These are phyloP conservation scores for Drosophila demipolita DNA, from an alignment of 2,888 invertebrate species.

Conservation along the genomic window DNA sequence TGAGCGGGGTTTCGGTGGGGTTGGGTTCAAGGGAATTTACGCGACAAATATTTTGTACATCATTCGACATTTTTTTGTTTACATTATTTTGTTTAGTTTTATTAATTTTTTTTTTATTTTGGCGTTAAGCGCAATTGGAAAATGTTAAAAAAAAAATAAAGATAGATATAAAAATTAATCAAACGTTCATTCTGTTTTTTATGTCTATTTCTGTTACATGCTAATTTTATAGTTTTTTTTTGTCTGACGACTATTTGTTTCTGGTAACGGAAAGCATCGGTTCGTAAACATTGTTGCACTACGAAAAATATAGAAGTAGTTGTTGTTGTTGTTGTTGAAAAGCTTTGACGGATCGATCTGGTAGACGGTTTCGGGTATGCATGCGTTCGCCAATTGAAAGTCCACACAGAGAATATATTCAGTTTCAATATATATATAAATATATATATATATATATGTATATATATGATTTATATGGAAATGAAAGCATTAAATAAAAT, in stretches of 20 bases:
- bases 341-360: constrained; percentile 81
- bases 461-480: constrained; percentile 42
- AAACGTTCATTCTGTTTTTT: constrained; percentile 8
- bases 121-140: constrained; percentile 48
- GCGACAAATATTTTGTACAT: constrained; percentile 28
- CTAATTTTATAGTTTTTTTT: constrained; percentile 4
- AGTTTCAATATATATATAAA: constrained; percentile 14
- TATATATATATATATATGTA: constrained; percentile 18
- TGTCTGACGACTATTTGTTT: not conserved
- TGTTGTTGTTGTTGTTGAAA: constrained; percentile 30
- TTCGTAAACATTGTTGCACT: not conserved
- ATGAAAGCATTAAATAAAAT: constrained; percentile 63
- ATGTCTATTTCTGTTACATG: not conserved
- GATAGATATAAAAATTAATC: constrained; percentile 45
- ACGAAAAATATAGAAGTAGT: constrained; percentile 10
- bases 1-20: constrained; percentile 1
- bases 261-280: constrained; percentile 2
- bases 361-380: constrained; percentile 82
- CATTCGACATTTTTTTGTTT: not conserved
- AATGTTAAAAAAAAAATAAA: constrained; percentile 51
- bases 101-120: constrained; percentile 11
- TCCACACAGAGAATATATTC: constrained; percentile 32
- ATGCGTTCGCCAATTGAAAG: constrained; percentile 74
- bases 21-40: constrained; percentile 27
- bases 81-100: constrained; percentile 8